phyloP scores from a whole-genome alignment of 1,140 invertebrate species.

The Drosophila mojavensis region DNA sequence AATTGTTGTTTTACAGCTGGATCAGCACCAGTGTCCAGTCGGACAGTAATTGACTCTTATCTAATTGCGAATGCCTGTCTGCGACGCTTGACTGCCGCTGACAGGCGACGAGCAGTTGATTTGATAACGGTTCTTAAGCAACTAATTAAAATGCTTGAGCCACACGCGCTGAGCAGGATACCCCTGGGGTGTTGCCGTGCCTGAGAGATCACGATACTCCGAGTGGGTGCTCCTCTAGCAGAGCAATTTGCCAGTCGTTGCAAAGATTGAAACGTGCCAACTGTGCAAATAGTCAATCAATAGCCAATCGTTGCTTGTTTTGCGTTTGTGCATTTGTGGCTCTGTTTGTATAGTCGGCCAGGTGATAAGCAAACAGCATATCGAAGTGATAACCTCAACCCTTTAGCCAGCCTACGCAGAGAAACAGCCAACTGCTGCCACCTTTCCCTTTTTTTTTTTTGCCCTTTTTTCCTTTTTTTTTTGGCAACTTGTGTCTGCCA shows the following conservation, averaged over 20 bases:
- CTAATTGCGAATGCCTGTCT: constrained; percentile 38
- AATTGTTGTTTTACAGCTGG: neutral
- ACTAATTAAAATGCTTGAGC: constrained; percentile 6
- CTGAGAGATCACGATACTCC: too few relatives aligned
- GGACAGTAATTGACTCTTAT: constrained; percentile 50
- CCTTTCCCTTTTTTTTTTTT: neutral
- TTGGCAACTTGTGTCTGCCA: neutral
- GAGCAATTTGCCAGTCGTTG: constrained; percentile 45
- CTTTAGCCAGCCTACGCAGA: constrained; percentile 13
- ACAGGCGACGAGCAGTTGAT: constrained; percentile 41
- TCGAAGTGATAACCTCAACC: constrained; percentile 32
- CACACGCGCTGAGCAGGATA: neutral
- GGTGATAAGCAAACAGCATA: constrained; percentile 72
- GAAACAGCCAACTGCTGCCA: constrained; percentile 3
- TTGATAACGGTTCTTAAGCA: constrained; percentile 35
- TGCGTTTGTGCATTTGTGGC: neutral
- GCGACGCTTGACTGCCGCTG: constrained; percentile 32
- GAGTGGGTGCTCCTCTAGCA: neutral
- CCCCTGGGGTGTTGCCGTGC: neutral
- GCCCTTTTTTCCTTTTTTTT: neutral
- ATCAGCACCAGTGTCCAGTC: constrained; percentile 15
- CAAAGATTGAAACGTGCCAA: constrained; percentile 56
- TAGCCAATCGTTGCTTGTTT: constrained; percentile 33
- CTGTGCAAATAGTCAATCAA: constrained; percentile 65
- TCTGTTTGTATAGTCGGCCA: constrained; percentile 42